Evolutionary conservation across 2,113 vertebrate genomes (phyloP).

Genomic region (Herpailurus yagouaroundi): DNA sequence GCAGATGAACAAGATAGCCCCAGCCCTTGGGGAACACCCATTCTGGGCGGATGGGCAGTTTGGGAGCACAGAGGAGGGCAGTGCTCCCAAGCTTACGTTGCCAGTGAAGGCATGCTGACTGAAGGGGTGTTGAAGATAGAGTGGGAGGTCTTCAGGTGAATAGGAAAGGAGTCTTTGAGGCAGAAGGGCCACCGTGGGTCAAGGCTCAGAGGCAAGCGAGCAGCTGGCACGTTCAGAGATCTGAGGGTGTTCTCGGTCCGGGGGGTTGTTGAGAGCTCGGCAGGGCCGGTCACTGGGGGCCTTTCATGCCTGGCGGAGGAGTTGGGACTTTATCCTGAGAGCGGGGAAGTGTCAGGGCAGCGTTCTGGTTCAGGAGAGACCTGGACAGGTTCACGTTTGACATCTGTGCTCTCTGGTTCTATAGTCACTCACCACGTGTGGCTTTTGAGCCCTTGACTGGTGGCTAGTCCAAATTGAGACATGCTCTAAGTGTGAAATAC

Average conservation of each 20-base stretch:
- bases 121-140: neutral
- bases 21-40: neutral
- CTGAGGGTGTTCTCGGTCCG: neutral
- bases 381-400: neutral
- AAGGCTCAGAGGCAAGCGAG: neutral
- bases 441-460: fast-evolving
- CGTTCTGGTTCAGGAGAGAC: neutral
- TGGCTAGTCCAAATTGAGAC: neutral
- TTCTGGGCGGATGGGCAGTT: neutral
- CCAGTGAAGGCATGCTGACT: neutral
- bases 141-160: neutral
- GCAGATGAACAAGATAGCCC: neutral
- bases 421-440: neutral
- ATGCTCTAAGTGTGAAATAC: neutral
- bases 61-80: neutral
- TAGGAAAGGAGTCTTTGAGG: neutral
- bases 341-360: neutral
- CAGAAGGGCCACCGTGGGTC: too few species aligned
- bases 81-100: neutral
- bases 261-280: neutral
- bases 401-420: neutral
- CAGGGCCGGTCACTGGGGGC: neutral
- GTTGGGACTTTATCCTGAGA: neutral
- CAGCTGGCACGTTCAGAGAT: neutral
- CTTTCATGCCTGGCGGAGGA: neutral